Evolutionary conservation across 2,113 vertebrate genomes (phyloP).

Genomic region (Microcebus jonahi): DNA sequence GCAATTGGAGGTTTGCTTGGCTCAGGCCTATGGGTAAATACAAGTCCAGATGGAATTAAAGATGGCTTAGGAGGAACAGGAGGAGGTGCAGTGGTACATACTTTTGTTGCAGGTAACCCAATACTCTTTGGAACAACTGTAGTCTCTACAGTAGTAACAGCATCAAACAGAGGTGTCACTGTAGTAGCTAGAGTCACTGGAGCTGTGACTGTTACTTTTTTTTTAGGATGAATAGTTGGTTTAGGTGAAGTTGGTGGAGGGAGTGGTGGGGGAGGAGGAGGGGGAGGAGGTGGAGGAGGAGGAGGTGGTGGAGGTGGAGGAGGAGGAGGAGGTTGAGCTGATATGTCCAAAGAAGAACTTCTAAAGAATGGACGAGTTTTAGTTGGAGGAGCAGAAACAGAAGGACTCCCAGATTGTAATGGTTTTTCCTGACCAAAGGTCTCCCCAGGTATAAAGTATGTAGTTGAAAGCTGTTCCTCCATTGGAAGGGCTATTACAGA

Average conservation of each 20-base stretch:
- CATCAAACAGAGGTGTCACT: slow-evolving; percentile 64
- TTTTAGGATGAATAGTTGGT: slow-evolving; percentile 90
- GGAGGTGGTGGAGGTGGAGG: slow-evolving; percentile 68
- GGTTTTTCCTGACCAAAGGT: slow-evolving; percentile 77
- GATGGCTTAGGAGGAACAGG: slow-evolving; percentile 97
- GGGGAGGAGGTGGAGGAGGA: slow-evolving; percentile 79
- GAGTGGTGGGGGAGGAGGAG: slow-evolving; percentile 88
- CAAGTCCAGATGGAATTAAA: slow-evolving; percentile 93
- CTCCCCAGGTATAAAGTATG: slow-evolving; percentile 82
- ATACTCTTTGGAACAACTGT: slow-evolving; percentile 81
- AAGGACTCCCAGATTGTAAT: slow-evolving; percentile 72
- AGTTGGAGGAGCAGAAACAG: slow-evolving; percentile 84
- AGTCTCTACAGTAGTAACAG: slow-evolving; percentile 78
- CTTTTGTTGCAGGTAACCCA: slow-evolving; percentile 85
- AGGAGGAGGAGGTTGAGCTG: slow-evolving; percentile 79
- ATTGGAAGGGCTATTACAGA: slow-evolving; percentile 46
- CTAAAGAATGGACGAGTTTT: slow-evolving; percentile 88
- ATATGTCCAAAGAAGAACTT: slow-evolving; percentile 87
- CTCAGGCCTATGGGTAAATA: slow-evolving; percentile 94
- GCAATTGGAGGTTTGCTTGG: slow-evolving; percentile 93
- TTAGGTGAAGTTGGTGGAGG: slow-evolving; percentile 86
- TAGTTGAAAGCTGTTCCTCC: slow-evolving; percentile 72
- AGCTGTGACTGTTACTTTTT: slow-evolving; percentile 83
- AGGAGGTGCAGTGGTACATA: slow-evolving; percentile 88
- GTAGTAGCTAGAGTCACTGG: slow-evolving; percentile 76